Percentiles rank a stretch among this genome's conserved stretches.
These are phyloP conservation scores for Frieseomelitta varia DNA, from an alignment of 1,140 invertebrate species.

Conservation along the genomic window DNA sequence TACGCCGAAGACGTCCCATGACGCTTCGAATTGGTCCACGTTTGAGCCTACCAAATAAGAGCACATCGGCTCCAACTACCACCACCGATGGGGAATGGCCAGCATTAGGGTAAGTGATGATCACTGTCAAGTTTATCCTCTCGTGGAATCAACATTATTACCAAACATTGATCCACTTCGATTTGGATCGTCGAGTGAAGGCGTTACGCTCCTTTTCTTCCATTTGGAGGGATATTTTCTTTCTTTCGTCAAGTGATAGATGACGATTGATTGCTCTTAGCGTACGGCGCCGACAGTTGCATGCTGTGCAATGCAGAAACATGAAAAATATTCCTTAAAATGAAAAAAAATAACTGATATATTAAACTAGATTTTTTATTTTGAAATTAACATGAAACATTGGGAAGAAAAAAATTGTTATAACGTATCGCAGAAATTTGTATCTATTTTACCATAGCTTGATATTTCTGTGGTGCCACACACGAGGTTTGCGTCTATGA, in stretches of 20 bases:
- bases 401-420: no score
- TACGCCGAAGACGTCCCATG: constrained; percentile 81
- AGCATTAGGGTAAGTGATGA: constrained; percentile 72
- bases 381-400: no score
- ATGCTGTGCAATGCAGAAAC: not conserved
- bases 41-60: constrained; percentile 80
- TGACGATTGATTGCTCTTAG: not conserved
- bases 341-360: not conserved
- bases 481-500: no score
- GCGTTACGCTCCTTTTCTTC: not conserved
- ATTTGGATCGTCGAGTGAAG: not conserved
- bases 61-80: constrained; percentile 81
- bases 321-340: not conserved
- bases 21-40: constrained; percentile 82
- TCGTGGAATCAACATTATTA: not conserved
- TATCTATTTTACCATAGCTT: not conserved
- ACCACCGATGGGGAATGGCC: constrained; percentile 82
- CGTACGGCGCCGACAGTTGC: not conserved
- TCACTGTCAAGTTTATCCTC: not conserved
- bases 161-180: not conserved
- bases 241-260: not conserved
- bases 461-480: not conserved
- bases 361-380: no score
- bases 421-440: no score
- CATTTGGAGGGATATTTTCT: not conserved